Evolutionary conservation across 2,113 vertebrate genomes (phyloP), one percentile per base, ranked within the genome.

Genomic region (Electrona antarctica): DNA sequence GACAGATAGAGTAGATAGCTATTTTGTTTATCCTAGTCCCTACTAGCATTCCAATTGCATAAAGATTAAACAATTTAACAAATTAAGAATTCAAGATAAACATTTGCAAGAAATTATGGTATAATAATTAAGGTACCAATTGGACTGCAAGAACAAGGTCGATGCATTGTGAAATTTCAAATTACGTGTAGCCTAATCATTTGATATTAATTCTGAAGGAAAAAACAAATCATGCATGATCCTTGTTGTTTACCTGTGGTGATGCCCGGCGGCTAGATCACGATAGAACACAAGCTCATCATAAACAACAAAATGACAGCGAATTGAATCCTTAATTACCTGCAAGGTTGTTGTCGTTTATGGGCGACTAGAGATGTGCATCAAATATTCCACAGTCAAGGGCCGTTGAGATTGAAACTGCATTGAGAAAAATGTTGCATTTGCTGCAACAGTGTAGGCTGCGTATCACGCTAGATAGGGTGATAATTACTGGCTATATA

Each of bases 401-500:
- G 70, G 64, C 54, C 60, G 66, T 64, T 6, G 64, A 67, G 49
- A 63, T 64, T 6, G 64, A 67, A 54, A 51, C 55, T 12, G 60
- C 64, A n/a, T 1, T 11, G 7, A 49, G 60, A 49, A 61, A 71
- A 71, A 78, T 62, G 69, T 59, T 74, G 82, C 86, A 89, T 87
- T 79, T 77, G 78, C 60, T 78, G 81, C 84, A 88, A 85, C 74
- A 81, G 81, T 73, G 75, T 79, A 76, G 33, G 81, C 70, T 82
- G 67, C 73, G 33, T 41, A 41, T 41, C 5, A 41, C 5, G 66
- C 67, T 59, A 50, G 58, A 70, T 51, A 7, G 6, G 69, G 76
- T 78, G 76, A 76, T 71, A 67, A 71, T n/a, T 0, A 59, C 5
- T 55, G 7, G 56, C 71, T 14, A 28, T 14, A 28, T 61, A 74